Conservation (phyloP, 1,140 invertebrate genomes). For the Euschistus heros region DNA sequence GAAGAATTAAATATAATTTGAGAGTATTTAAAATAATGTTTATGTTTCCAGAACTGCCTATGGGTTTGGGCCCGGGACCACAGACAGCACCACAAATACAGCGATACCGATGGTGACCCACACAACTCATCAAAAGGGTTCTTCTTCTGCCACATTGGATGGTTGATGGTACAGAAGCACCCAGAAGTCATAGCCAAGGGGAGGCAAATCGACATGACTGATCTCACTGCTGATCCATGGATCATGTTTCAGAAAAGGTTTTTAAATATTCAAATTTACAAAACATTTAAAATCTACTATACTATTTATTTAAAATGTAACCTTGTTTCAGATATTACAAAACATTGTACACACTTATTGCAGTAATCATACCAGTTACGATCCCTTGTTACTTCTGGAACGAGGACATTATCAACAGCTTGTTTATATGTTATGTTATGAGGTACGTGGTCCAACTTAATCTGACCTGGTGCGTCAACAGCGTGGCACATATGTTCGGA, state of each 20-base stretch:
- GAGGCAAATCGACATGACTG: conserved; percentile 56
- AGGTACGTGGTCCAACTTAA: conserved; percentile 56
- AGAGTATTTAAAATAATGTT: too few relatives aligned
- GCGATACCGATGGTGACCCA: conserved; percentile 54
- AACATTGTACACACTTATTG: conserved; percentile 48
- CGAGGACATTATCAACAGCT: conserved; percentile 36
- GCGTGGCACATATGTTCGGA: conserved; percentile 59
- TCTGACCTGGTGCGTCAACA: conserved; percentile 66
- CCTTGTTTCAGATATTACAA: conserved; percentile 52
- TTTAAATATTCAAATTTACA: too few relatives aligned
- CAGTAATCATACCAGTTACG: conserved; percentile 48
- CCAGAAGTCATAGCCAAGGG: conserved; percentile 53
- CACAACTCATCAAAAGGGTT: conserved; percentile 54
- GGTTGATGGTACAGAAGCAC: conserved; percentile 52
- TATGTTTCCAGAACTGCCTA: conserved; percentile 30
- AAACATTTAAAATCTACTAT: too few relatives aligned
- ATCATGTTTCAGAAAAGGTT: conserved; percentile 60
- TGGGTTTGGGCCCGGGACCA: conserved; percentile 47
- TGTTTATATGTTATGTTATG: conserved; percentile 33
- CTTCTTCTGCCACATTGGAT: conserved; percentile 57
- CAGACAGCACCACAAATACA: conserved; percentile 53
- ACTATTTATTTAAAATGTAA: too few relatives aligned
- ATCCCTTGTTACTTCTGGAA: conserved; percentile 46
- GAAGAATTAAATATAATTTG: too few relatives aligned
- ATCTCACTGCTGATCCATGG: conserved; percentile 57